Percentiles rank a stretch among this genome's conserved stretches.
Evolutionary conservation across 2,113 vertebrate genomes (phyloP).

Genomic region (Alectura lathami): DNA sequence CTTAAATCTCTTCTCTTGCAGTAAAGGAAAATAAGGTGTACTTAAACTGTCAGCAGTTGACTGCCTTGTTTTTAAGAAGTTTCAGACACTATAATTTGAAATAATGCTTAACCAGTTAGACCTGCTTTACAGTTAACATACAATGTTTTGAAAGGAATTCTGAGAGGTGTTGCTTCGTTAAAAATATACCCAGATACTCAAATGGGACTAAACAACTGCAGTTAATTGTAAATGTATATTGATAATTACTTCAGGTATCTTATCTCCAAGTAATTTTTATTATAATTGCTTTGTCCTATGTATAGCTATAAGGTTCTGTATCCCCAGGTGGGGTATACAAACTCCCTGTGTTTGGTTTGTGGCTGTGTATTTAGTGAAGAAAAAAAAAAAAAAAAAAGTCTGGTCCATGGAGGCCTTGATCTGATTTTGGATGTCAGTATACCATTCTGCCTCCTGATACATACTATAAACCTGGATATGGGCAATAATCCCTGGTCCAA

Average conservation of each 20-base stretch:
- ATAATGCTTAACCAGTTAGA: neutral
- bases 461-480: neutral
- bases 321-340: neutral
- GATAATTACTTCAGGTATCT: neutral
- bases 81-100: neutral
- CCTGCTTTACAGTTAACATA: neutral
- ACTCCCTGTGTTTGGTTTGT: neutral
- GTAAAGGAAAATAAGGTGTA: neutral
- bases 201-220: neutral
- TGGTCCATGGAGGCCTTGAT: neutral
- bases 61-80: neutral
- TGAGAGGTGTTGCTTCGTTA: neutral
- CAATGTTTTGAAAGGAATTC: neutral
- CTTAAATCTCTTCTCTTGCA: neutral
- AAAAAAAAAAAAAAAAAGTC: too few species aligned
- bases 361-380: neutral
- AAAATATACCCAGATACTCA: neutral
- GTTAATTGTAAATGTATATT: neutral
- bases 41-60: neutral
- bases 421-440: neutral
- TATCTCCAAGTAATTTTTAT: neutral
- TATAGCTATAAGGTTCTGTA: neutral
- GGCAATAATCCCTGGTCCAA: neutral
- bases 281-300: neutral
- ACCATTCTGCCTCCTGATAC: neutral